Percentiles rank a stretch among this genome's conserved stretches.
These are phyloP conservation scores for Gasteruption jaculator DNA, from an alignment of 2,888 invertebrate genomes.

Conservation along the genomic window DNA sequence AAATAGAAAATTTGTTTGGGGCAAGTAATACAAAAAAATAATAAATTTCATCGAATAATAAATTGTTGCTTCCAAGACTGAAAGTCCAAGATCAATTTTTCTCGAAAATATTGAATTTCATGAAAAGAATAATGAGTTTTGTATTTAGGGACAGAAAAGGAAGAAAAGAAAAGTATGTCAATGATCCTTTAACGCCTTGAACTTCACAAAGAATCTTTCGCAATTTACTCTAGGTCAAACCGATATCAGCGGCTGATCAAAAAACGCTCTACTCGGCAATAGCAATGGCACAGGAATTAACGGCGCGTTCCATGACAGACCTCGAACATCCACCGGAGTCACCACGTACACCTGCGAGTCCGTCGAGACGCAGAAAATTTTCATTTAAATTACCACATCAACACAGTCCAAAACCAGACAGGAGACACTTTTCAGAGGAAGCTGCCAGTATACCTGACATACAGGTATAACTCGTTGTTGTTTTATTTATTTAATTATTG, in stretches of 20 bases:
- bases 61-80: too few relatives aligned
- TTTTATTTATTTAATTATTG: conserved; percentile 20
- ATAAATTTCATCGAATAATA: too few relatives aligned
- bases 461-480: conserved; percentile 61
- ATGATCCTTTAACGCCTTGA: too few relatives aligned
- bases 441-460: conserved; percentile 80
- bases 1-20: too few relatives aligned
- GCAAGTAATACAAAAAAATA: too few relatives aligned
- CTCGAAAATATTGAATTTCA: too few relatives aligned
- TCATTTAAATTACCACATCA: conserved; percentile 68
- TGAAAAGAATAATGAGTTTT: too few relatives aligned
- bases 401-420: conserved; percentile 64
- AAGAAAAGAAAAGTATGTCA: too few relatives aligned
- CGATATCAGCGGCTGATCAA: conserved; percentile 89
- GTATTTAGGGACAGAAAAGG: too few relatives aligned
- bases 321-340: conserved; percentile 49
- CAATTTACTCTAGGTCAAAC: conserved; percentile 78
- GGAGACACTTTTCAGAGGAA: conserved; percentile 88
- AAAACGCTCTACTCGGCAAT: conserved; percentile 89
- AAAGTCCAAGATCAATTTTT: too few relatives aligned
- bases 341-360: conserved; percentile 50
- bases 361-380: conserved; percentile 71
- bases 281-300: conserved; percentile 88
- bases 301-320: conserved; percentile 56
- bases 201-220: too few relatives aligned